Base-by-base conservation (phyloP, 2,797 vertebrate species). In the Labeo calbasu region DNA sequence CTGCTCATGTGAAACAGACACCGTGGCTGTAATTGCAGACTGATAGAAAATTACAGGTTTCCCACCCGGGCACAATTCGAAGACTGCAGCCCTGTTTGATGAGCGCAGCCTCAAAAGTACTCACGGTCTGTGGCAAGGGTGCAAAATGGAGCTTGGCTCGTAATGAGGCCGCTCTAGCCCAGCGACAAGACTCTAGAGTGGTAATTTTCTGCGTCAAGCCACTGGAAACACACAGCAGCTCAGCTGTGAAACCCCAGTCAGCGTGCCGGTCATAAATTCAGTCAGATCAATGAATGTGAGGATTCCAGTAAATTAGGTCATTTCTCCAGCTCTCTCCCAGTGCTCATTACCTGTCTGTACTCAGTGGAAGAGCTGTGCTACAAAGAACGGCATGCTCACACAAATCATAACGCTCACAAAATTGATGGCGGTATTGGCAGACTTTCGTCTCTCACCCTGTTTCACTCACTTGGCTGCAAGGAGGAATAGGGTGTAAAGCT, bases 161-260 rank as follows among this genome's bases (percentile, higher is more conserved):
- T 83, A 88, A 86, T 59, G 59, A 75, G 55, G 83, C 81, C 76
- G 51, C 82, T 70, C 70, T 87, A 89, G 92, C 88, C 89, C 89
- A 88, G 89, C 77, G 86, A 88, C 86, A 87, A 85, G 81, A 85
- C 84, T 80, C 85, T 88, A 25, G 79, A 82, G 81, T 88, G 82
- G 85, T 88, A 61, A 90, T 91, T 90, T 86, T 80, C 86, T 77
- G 50, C 32, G 55, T 86, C 57, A 73, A 86, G 88, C 85, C 84
- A 86, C 86, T 87, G 81, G 81, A 89, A 87, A 43, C 71, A 75
- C 78, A 78, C 73, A 90, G 76, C 89, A 90, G 87, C 85, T 89
- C 90, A 89, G 87, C 90, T 89, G 89, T 91, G 86, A 94, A 94
- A 92, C 90, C 89, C 91, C 91, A 91, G 85, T 88, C 92, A 90